Evolutionary conservation across 2,888 invertebrate species (phyloP).

Genomic region (Augiades crinisus): DNA sequence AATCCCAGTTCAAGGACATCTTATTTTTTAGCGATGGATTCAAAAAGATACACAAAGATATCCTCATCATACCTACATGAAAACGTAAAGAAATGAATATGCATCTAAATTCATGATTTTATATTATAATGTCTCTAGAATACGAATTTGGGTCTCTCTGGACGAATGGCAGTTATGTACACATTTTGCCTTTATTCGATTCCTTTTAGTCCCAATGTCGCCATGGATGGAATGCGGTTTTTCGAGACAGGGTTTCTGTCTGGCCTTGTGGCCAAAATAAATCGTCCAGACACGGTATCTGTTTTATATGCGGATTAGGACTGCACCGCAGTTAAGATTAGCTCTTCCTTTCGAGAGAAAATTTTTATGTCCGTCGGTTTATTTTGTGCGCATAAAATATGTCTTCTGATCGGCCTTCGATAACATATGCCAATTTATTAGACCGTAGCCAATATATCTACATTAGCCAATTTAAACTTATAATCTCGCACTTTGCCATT

Average conservation of each 20-base stretch:
- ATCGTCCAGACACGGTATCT: constrained; percentile 12
- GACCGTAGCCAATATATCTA: too few relatives aligned
- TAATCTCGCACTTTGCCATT: constrained; percentile 11
- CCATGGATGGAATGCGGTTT: constrained; percentile 22
- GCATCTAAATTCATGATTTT: too few relatives aligned
- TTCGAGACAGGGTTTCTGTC: constrained; percentile 15
- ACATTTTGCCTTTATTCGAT: constrained; percentile 9
- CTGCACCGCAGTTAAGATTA: constrained; percentile 14
- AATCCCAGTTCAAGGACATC: too few relatives aligned
- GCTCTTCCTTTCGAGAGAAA: constrained; percentile 3
- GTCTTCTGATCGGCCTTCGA: constrained; percentile 11
- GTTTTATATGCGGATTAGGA: constrained; percentile 22
- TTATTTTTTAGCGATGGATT: too few relatives aligned
- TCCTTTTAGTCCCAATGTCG: constrained; percentile 16
- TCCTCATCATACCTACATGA: too few relatives aligned
- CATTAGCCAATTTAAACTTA: constrained; percentile 10
- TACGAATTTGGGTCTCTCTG: too few relatives aligned
- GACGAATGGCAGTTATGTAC: not conserved
- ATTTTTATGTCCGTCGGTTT: not conserved
- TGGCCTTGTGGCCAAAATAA: constrained; percentile 25
- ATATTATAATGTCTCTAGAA: too few relatives aligned
- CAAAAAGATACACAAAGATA: too few relatives aligned
- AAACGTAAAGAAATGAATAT: too few relatives aligned
- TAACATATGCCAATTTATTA: constrained; percentile 12
- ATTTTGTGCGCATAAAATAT: constrained; percentile 12